A percentile compares a stretch with the other conserved stretches of the same genome.
Conservation (phyloP, 1,140 invertebrate species). For the Hyles vespertilio region DNA sequence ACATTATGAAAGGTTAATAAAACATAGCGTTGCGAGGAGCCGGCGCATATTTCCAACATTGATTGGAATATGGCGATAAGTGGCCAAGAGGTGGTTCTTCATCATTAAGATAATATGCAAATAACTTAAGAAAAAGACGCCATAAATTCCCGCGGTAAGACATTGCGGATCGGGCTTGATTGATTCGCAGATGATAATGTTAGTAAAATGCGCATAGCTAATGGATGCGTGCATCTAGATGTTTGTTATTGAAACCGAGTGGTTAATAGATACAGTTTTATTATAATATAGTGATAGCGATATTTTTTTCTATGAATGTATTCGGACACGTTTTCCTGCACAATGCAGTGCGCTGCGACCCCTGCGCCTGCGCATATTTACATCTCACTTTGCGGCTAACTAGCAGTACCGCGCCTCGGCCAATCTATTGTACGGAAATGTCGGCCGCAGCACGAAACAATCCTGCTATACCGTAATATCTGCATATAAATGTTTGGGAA, state of each 20-base stretch:
- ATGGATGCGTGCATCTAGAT: neutral
- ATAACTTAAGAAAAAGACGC: slow-evolving; percentile 31
- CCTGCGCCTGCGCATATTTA: slow-evolving; percentile 57
- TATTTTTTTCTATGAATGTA: neutral
- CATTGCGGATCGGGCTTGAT: slow-evolving; percentile 30
- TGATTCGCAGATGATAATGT: slow-evolving; percentile 33
- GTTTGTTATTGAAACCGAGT: slow-evolving; percentile 8
- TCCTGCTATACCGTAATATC: slow-evolving; percentile 66
- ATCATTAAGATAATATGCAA: slow-evolving; percentile 55
- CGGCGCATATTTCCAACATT: slow-evolving; percentile 45
- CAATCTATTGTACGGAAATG: slow-evolving; percentile 70
- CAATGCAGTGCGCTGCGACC: slow-evolving; percentile 47
- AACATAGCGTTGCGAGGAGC: slow-evolving; percentile 30
- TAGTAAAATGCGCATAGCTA: slow-evolving; percentile 16
- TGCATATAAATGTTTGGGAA: slow-evolving; percentile 68
- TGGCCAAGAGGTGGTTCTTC: slow-evolving; percentile 34
- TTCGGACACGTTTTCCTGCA: slow-evolving; percentile 13
- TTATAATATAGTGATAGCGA: neutral
- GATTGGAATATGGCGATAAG: slow-evolving; percentile 52
- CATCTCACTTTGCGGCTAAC: slow-evolving; percentile 58
- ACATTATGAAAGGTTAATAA: slow-evolving; percentile 50
- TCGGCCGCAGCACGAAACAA: slow-evolving; percentile 60
- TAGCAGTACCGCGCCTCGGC: slow-evolving; percentile 48
- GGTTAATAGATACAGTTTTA: neutral
- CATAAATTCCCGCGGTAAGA: slow-evolving; percentile 32